Percentiles rank a stretch among this genome's conserved stretches.
Conservation (phyloP, 2,113 vertebrate genomes). For the Cathartes aura region DNA sequence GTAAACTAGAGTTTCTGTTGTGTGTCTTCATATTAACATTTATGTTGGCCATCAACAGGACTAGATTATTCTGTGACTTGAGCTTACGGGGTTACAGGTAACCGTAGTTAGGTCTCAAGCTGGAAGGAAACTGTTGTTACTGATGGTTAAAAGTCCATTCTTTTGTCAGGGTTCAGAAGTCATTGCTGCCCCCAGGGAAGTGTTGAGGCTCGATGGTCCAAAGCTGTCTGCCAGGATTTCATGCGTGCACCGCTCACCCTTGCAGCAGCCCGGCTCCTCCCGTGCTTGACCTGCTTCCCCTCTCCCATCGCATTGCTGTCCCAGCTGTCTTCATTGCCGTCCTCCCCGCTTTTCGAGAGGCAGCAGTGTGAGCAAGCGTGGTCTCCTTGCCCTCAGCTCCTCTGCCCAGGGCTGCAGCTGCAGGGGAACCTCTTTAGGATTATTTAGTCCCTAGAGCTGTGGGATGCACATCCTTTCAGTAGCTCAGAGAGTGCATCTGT, state of each 20-base stretch:
- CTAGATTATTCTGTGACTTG: not conserved
- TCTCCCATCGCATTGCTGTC: rapidly evolving
- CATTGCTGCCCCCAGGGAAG: not conserved
- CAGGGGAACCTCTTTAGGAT: not conserved
- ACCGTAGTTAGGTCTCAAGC: not conserved
- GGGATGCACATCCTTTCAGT: not conserved
- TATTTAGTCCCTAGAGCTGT: not conserved
- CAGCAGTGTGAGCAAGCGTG: rapidly evolving
- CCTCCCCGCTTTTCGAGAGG: not conserved
- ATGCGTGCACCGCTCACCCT: rapidly evolving
- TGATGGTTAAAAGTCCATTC: not conserved
- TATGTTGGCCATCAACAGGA: not conserved
- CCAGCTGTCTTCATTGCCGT: not conserved
- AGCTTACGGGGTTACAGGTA: not conserved
- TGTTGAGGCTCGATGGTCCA: rapidly evolving
- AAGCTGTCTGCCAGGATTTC: not conserved
- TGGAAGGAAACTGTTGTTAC: not conserved
- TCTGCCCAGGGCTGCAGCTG: not conserved
- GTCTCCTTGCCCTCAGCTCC: not conserved
- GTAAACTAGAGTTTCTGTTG: not conserved
- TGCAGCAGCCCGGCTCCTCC: not conserved
- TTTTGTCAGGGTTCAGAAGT: not conserved
- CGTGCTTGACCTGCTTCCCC: rapidly evolving
- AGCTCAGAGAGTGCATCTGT: not conserved
- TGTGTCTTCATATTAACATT: not conserved